Conservation (phyloP, 2,888 invertebrate genomes). For the Tuta absoluta region DNA sequence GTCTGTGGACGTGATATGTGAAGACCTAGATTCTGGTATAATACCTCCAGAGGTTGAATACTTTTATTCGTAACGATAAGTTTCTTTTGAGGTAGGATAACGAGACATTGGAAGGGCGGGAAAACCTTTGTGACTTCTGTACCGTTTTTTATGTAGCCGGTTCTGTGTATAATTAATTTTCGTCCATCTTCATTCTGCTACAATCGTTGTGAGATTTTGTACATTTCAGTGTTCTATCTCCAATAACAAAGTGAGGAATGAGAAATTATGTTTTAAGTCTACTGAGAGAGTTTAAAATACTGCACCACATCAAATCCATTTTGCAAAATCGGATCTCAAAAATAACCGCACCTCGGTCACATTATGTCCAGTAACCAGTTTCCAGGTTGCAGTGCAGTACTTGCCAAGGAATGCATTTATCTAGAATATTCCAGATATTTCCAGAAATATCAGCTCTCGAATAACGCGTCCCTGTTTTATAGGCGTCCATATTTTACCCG, state of each 20-base stretch:
- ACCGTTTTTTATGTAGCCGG: neutral
- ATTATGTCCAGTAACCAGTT: conserved; percentile 10
- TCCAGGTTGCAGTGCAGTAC: conserved; percentile 14
- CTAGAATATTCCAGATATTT: conserved; percentile 35
- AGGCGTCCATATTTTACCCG: conserved; percentile 25
- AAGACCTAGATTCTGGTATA: neutral
- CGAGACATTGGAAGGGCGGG: neutral
- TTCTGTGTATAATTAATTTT: neutral
- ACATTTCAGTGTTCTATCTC: neutral
- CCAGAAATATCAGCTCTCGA: conserved; percentile 35
- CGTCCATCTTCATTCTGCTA: no score
- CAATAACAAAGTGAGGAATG: no score
- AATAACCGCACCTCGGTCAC: neutral
- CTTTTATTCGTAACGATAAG: neutral
- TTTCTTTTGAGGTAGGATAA: neutral
- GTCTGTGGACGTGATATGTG: conserved; percentile 2
- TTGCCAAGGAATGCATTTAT: conserved; percentile 48
- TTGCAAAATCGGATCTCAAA: neutral
- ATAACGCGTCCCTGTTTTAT: conserved; percentile 21
- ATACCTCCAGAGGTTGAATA: neutral
- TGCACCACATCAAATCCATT: no score
- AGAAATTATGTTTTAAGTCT: no score
- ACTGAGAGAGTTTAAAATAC: no score
- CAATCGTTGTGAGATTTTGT: conserved; percentile 1
- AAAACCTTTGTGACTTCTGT: neutral